Conservation (phyloP, 2,113 vertebrate genomes). For the Rutilus rutilus region DNA sequence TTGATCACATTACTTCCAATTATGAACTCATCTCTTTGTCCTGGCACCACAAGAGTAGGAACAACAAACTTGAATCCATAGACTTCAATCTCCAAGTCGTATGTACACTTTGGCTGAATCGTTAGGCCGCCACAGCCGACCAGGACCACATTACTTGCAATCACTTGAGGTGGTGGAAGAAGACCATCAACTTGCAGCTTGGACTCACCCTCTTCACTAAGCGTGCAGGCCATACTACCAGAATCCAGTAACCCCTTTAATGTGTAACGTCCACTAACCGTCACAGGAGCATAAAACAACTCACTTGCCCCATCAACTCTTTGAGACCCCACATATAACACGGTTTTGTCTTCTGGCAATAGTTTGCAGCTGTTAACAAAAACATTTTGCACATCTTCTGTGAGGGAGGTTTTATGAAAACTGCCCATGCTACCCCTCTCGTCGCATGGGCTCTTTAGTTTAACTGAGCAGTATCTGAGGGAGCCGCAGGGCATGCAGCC, state of each 20-base stretch:
- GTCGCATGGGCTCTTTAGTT: too few species aligned
- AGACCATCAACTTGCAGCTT: not conserved
- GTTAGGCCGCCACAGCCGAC: not conserved
- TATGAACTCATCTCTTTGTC: slow-evolving; percentile 51
- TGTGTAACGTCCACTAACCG: not conserved
- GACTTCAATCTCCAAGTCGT: slow-evolving; percentile 42
- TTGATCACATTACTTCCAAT: slow-evolving; percentile 35
- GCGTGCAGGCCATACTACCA: not conserved
- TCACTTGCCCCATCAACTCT: not conserved
- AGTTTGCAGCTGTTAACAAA: too few species aligned
- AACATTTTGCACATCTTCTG: too few species aligned
- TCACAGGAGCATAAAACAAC: not conserved
- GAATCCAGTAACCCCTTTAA: not conserved
- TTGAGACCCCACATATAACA: slow-evolving; percentile 9
- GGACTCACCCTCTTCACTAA: not conserved
- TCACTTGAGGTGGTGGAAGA: not conserved
- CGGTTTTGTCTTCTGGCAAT: not conserved
- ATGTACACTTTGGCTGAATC: slow-evolving; percentile 42
- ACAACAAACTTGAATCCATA: slow-evolving; percentile 45
- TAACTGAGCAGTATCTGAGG: too few species aligned
- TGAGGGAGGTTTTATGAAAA: too few species aligned
- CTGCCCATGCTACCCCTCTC: too few species aligned
- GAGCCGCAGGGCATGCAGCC: too few species aligned
- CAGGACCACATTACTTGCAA: not conserved
- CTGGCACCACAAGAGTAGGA: slow-evolving; percentile 44